Base-by-base conservation (phyloP, 2,113 vertebrate species). In the Lagopus muta region DNA sequence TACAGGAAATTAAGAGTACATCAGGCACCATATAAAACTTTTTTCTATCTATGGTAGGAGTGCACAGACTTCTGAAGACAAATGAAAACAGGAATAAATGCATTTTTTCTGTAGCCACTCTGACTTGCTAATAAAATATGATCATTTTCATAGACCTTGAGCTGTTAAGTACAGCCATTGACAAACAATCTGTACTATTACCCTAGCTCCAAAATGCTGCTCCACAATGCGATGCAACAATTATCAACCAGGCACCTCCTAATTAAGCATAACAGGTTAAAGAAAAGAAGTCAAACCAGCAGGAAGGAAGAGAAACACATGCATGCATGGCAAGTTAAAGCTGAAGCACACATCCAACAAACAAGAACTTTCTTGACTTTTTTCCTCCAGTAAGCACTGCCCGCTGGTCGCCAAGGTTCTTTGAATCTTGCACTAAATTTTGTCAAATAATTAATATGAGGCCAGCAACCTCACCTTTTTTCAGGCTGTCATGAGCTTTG, bases 291-390 rank as follows among this genome's bases (percentile, higher is more conserved):
- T 57, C 57, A 74, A 84, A 82, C 40, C 40, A 88, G n/a, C 27
- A 82, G 38, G 38, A 91, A 88, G n/a, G 2, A 77, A n/a, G 27
- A 88, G 40, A 86, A 94, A 61, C 8, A 82, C 22, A n/a, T 25
- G 43, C 16, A 20, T 38, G 24, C 34, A 84, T 2, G 34, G 61
- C 40, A 75, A 90, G 36, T 66, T 65, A 80, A 89, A 82, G 73
- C 43, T 67, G 84, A 88, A 76, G 8, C 30, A 86, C 73, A 64
- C 17, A 50, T 55, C 11, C 38, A 64, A 19, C 2, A 17, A 90
- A 70, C 34, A 9, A 10, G 13, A 94, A 94, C 86, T 87, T 94
- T 64, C 61, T 6, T 28, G 83, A 92, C 65, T 91, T 94, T 82
- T 58, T 28, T 34, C 32, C 32, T 67, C 54, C 43, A 27, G n/a